phyloP scores from a whole-genome alignment of 2,888 invertebrate genomes.

The Neria commutata region DNA sequence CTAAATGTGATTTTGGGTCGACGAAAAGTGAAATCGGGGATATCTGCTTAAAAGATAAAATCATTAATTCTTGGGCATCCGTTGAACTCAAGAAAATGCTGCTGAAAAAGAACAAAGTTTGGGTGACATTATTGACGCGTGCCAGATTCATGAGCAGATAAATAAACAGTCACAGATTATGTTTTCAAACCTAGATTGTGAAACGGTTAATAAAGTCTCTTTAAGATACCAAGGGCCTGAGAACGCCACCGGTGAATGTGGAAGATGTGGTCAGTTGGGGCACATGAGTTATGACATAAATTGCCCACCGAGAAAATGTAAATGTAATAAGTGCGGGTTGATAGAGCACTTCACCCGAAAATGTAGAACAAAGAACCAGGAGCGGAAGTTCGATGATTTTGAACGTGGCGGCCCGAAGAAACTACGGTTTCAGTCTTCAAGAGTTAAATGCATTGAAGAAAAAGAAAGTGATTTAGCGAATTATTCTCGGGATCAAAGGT shows the following conservation, averaged over 20 bases:
- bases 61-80: conserved; percentile 31
- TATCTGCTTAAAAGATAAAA: conserved; percentile 29
- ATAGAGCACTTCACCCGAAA: conserved; percentile 22
- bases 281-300: conserved; percentile 16
- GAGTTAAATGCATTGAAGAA: conserved; percentile 12
- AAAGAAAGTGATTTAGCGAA: conserved; percentile 6
- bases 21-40: conserved; percentile 21
- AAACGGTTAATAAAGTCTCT: conserved; percentile 25
- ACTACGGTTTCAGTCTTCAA: neutral
- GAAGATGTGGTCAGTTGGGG: conserved; percentile 29
- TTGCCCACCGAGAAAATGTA: conserved; percentile 19
- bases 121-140: conserved; percentile 23
- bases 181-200: conserved; percentile 1
- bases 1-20: conserved; percentile 21
- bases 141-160: conserved; percentile 30
- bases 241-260: conserved; percentile 18
- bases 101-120: conserved; percentile 31
- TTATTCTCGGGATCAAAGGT: conserved; percentile 7
- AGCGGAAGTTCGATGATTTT: conserved; percentile 15
- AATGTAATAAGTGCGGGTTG: conserved; percentile 21
- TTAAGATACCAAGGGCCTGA: neutral
- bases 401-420: conserved; percentile 5
- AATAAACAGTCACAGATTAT: conserved; percentile 29
- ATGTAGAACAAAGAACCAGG: conserved; percentile 23
- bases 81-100: conserved; percentile 31